Evolutionary conservation across 2,113 vertebrate species (phyloP).

Genomic region (Propithecus coquereli): DNA sequence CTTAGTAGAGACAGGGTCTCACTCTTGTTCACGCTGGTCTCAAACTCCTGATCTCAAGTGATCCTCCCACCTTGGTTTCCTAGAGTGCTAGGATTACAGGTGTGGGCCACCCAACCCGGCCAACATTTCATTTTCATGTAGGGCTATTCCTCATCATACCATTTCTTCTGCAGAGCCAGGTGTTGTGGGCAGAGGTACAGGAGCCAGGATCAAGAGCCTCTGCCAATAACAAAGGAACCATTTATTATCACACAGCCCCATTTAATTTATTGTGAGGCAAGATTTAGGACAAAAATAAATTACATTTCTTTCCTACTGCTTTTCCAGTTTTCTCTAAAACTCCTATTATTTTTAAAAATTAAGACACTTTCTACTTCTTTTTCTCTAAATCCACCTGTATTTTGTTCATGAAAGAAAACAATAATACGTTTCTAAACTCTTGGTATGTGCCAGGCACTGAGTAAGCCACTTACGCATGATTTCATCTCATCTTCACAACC

Average conservation of each 20-base stretch:
- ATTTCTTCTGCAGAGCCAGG: neutral
- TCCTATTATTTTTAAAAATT: neutral
- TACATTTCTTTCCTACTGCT: neutral
- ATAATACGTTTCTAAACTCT: neutral
- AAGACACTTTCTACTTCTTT: neutral
- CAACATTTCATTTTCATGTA: neutral
- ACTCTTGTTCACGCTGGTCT: too few species aligned
- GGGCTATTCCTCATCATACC: neutral
- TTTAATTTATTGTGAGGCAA: neutral
- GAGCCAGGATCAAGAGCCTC: neutral
- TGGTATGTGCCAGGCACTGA: neutral
- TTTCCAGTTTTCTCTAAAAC: neutral
- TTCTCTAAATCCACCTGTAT: neutral
- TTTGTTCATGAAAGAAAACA: neutral
- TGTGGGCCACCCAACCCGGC: too few species aligned
- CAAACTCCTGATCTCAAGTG: too few species aligned
- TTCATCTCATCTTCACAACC: neutral
- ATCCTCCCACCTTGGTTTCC: too few species aligned
- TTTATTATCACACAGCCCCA: neutral
- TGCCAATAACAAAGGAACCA: neutral
- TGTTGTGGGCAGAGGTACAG: neutral
- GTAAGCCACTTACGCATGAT: neutral
- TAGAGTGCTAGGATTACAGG: too few species aligned
- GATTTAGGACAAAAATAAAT: neutral
- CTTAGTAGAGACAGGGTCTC: too few species aligned